Evolutionary conservation across 2,888 invertebrate genomes (phyloP), one percentile per base, ranked within the genome.

Genomic region (Lasius platythorax): DNA sequence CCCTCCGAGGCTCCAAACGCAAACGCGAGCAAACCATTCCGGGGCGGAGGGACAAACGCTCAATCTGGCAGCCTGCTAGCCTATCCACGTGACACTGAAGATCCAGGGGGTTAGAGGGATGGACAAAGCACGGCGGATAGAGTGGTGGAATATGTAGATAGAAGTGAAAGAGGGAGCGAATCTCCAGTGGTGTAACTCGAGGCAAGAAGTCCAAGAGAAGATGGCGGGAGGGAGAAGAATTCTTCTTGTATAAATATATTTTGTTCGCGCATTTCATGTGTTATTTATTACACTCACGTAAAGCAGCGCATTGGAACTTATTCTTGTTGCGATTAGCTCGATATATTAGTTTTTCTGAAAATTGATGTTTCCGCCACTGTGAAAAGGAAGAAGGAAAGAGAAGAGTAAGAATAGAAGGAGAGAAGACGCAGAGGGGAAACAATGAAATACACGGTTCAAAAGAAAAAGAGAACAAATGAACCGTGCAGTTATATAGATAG

Each of bases 1-100:
- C 73, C 61, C 73, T 78, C 76, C 85, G 84, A 84, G 82, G 85
- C 86, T 83, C 76, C 82, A 83, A 90, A 85, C 86, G 87, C 89
- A 88, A 90, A 89, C 86, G 84, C 83, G 82, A 84, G 78, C 66
- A 40, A 68, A 15, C 74, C 33, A 64, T 66, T 70, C 58, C 46
- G 67, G n/a, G 43, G 68, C 30, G 53, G 67, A 72, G 68, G 53
- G 84, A 76, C 66, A 23, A 67, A 37, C 58, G 82, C 33, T 84
- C 70, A 72, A 78, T 85, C 63, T 58, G 53, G 56, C 82, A 68
- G 78, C 63, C 75, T 83, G 84, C 67, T 83, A 63, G 68, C 66
- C 84, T 66, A 76, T 30, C 85, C 66, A 58, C 79, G 82, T 68
- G 82, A 74, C 63, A 58, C 76, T 58, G 76, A 82, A 70, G 58